These are phyloP conservation scores for Enteromius mattozi DNA, from an alignment of 2,797 vertebrate genomes.

Conservation along the genomic window DNA sequence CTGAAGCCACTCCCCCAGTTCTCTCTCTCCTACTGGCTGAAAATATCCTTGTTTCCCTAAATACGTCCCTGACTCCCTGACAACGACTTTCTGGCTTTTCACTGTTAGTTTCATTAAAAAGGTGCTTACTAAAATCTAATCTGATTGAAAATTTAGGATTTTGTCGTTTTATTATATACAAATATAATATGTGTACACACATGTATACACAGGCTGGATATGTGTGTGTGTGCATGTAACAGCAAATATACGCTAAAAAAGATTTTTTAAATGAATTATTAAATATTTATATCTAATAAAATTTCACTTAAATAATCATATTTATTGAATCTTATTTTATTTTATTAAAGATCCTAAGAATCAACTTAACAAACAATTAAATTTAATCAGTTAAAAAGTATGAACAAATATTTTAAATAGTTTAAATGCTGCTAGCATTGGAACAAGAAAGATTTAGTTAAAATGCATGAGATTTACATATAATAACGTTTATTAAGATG, in stretches of 20 bases:
- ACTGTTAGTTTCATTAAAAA: not conserved
- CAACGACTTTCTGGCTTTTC: not conserved
- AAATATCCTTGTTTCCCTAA: not conserved
- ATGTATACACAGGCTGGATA: not conserved
- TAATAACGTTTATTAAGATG: not conserved
- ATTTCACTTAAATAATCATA: not conserved
- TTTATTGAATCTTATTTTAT: not conserved
- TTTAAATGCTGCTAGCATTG: not conserved
- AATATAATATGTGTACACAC: not conserved
- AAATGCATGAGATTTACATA: not conserved
- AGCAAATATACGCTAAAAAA: not conserved
- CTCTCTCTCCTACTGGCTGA: not conserved
- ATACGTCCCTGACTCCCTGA: not conserved
- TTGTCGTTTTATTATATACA: not conserved
- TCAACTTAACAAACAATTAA: not conserved
- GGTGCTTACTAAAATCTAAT: not conserved
- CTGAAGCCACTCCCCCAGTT: constrained; percentile 42
- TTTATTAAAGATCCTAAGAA: not conserved
- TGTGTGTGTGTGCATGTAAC: not conserved
- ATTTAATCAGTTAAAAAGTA: not conserved
- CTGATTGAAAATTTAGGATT: not conserved
- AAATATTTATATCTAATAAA: not conserved
- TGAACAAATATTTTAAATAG: not conserved
- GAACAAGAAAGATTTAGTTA: not conserved
- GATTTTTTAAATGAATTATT: not conserved